These are phyloP conservation scores for Drosophila kurseongensis DNA, from an alignment of 1,140 invertebrate genomes.

Conservation along the genomic window DNA sequence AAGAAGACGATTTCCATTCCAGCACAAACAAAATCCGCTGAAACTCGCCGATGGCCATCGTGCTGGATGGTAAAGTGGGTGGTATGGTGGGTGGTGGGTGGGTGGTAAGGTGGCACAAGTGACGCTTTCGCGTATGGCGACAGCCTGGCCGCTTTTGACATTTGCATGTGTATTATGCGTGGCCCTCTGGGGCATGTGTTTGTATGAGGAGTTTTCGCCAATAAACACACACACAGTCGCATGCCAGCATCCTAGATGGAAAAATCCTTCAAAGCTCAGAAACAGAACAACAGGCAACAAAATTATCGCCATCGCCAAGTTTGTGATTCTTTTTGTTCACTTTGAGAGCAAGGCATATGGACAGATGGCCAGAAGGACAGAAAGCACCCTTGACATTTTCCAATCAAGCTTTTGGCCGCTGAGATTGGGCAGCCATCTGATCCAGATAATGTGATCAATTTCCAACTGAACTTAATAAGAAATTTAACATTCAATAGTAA, in stretches of 20 bases:
- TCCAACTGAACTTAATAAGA: neutral
- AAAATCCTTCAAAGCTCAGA: slow-evolving; percentile 48
- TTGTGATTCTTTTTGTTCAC: slow-evolving; percentile 21
- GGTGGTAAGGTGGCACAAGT: slow-evolving; percentile 30
- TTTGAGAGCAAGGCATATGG: slow-evolving; percentile 14
- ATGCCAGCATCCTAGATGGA: slow-evolving; percentile 35
- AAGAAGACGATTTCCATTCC: slow-evolving; percentile 39
- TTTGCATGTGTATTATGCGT: slow-evolving; percentile 53
- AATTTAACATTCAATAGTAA: slow-evolving; percentile 1
- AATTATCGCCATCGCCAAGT: slow-evolving; percentile 44
- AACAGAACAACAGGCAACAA: slow-evolving; percentile 33
- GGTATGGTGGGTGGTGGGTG: neutral
- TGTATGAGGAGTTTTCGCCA: slow-evolving; percentile 22
- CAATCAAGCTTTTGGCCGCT: slow-evolving; percentile 15
- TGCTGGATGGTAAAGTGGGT: slow-evolving; percentile 5
- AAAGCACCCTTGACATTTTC: slow-evolving; percentile 36
- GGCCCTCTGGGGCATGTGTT: slow-evolving; percentile 15
- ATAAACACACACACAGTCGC: slow-evolving; percentile 11
- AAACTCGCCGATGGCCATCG: slow-evolving; percentile 46
- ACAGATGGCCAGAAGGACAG: slow-evolving; percentile 19
- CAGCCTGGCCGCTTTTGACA: slow-evolving; percentile 54
- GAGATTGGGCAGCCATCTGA: slow-evolving; percentile 20
- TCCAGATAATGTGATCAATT: slow-evolving; percentile 11
- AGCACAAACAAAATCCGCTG: slow-evolving; percentile 53
- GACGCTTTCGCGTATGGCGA: slow-evolving; percentile 43